A percentile compares a stretch with the other conserved stretches of the same genome.
Evolutionary conservation across 2,113 vertebrate genomes (phyloP).

Genomic region (Vanacampus margaritifer): DNA sequence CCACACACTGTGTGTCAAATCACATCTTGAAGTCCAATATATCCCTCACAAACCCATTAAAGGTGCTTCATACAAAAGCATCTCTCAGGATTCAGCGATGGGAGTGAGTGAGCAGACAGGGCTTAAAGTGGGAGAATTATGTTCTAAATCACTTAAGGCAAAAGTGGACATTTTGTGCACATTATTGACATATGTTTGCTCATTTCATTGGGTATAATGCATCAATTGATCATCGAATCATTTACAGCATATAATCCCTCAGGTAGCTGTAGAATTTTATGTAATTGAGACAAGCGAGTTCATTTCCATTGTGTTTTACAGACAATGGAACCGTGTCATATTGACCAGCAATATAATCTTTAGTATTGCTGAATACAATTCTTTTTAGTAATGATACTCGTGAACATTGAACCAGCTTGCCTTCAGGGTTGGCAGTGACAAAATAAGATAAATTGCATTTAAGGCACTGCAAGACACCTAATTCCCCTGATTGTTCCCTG

Average conservation of each 20-base stretch:
- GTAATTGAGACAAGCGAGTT: neutral
- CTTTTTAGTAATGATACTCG: neutral
- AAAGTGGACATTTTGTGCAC: slow-evolving; percentile 23
- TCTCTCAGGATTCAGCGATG: slow-evolving; percentile 50
- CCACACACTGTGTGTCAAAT: slow-evolving; percentile 51
- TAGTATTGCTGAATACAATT: neutral
- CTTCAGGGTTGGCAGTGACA: neutral
- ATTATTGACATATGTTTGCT: neutral
- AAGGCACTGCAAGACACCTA: neutral
- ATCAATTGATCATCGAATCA: neutral
- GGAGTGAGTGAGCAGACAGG: slow-evolving; percentile 45
- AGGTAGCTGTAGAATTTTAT: neutral
- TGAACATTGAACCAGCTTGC: neutral
- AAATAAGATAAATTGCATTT: slow-evolving; percentile 2
- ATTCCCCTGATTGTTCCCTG: neutral
- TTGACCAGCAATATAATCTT: neutral
- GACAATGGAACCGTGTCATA: neutral
- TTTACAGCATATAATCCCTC: neutral
- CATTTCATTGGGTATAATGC: slow-evolving; percentile 6
- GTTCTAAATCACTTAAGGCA: slow-evolving; percentile 1
- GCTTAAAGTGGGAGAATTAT: slow-evolving; percentile 36
- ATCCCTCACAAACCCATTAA: slow-evolving; percentile 65
- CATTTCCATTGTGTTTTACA: neutral
- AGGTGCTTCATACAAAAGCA: slow-evolving; percentile 67
- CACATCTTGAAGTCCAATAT: slow-evolving; percentile 55